Percentiles rank a stretch among this genome's conserved stretches.
Conservation (phyloP, 2,113 vertebrate species). For the Hucho hucho region DNA sequence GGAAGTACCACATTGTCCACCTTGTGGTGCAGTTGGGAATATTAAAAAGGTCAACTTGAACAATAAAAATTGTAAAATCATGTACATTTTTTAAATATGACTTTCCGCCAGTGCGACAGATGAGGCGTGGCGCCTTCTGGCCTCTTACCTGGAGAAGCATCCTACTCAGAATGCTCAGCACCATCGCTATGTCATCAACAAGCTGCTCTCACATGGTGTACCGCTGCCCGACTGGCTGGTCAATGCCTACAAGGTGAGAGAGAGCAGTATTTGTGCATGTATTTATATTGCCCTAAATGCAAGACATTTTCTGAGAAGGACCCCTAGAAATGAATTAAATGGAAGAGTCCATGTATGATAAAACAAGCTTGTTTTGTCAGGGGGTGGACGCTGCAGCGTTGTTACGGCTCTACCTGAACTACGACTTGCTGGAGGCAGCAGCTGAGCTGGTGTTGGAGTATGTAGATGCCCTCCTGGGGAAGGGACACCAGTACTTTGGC, state of each 20-base stretch:
- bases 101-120: conserved; percentile 81
- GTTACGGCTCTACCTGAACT: conserved; percentile 90
- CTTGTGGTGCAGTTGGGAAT: too few species aligned
- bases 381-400: conserved; percentile 83
- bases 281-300: too few species aligned
- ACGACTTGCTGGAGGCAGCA: conserved; percentile 86
- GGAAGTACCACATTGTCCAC: too few species aligned
- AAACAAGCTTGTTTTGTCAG: conserved; percentile 57
- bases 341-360: not conserved
- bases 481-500: conserved; percentile 91
- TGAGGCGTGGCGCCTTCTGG: conserved; percentile 90
- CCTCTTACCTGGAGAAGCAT: conserved; percentile 82
- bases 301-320: too few species aligned
- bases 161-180: conserved; percentile 80
- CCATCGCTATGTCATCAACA: conserved; percentile 89
- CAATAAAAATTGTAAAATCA: not conserved
- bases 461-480: conserved; percentile 86
- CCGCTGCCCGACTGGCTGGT: conserved; percentile 92
- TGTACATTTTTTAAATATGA: not conserved
- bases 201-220: conserved; percentile 85
- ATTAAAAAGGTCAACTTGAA: too few species aligned
- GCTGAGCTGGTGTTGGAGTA: conserved; percentile 90
- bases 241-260: conserved; percentile 87
- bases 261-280: too few species aligned
- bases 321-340: too few species aligned